These are phyloP conservation scores for Xenopus petersii DNA, from an alignment of 2,797 vertebrate genomes.

Conservation along the genomic window DNA sequence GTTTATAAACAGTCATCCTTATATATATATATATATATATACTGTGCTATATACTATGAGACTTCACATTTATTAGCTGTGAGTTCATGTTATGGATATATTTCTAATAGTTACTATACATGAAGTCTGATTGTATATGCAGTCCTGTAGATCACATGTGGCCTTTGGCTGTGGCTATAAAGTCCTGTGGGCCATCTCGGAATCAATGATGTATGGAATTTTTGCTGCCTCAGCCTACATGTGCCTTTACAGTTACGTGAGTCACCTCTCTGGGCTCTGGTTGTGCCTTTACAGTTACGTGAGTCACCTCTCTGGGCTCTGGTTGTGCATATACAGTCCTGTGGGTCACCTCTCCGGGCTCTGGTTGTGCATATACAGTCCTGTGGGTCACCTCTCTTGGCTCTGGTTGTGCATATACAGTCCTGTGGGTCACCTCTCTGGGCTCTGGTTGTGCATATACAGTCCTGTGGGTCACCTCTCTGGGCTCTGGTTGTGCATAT, in stretches of 20 bases:
- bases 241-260: neutral
- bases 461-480: neutral
- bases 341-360: no score
- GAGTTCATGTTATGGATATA: no score
- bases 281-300: no score
- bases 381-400: neutral
- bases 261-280: neutral
- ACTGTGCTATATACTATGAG: no score
- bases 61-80: no score
- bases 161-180: neutral
- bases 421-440: neutral
- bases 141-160: neutral
- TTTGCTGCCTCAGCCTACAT: neutral
- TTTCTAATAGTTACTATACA: no score
- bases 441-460: neutral
- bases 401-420: neutral
- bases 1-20: neutral
- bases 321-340: no score
- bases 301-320: neutral
- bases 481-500: neutral
- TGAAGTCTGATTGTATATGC: no score
- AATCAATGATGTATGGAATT: no score
- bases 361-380: neutral
- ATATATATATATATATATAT: no score
- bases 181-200: no score